phyloP scores from a whole-genome alignment of 1,140 invertebrate species.

The Latrodectus geometricus region DNA sequence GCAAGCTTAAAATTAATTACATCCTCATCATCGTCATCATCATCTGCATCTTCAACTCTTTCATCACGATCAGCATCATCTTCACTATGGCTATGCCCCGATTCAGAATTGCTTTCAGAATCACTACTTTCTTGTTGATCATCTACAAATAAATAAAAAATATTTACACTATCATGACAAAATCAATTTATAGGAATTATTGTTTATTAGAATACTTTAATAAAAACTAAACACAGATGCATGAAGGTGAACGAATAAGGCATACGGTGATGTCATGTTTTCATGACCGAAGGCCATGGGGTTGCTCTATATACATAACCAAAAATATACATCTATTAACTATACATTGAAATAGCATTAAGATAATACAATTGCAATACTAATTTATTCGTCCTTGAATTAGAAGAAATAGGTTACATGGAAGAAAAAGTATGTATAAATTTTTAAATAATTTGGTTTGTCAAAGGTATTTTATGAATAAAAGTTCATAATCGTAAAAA shows the following conservation, averaged over 20 bases:
- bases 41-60: conserved; percentile 74
- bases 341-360: neutral
- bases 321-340: too few relatives aligned
- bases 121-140: conserved; percentile 68
- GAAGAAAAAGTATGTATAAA: neutral
- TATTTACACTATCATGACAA: neutral
- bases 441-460: neutral
- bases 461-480: neutral
- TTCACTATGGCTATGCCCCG: conserved; percentile 63
- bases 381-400: neutral
- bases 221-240: too few relatives aligned
- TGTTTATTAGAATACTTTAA: too few relatives aligned
- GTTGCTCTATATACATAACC: too few relatives aligned
- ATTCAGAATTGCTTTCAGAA: conserved; percentile 66
- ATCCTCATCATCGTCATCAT: conserved; percentile 73
- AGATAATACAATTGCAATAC: neutral
- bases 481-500: too few relatives aligned
- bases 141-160: conserved; percentile 58
- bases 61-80: conserved; percentile 63
- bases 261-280: too few relatives aligned
- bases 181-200: neutral
- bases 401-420: neutral
- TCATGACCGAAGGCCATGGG: too few relatives aligned
- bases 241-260: too few relatives aligned
- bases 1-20: conserved; percentile 66